These are phyloP conservation scores for Brachyptera risi DNA, from an alignment of 2,888 invertebrate species.

Conservation along the genomic window DNA sequence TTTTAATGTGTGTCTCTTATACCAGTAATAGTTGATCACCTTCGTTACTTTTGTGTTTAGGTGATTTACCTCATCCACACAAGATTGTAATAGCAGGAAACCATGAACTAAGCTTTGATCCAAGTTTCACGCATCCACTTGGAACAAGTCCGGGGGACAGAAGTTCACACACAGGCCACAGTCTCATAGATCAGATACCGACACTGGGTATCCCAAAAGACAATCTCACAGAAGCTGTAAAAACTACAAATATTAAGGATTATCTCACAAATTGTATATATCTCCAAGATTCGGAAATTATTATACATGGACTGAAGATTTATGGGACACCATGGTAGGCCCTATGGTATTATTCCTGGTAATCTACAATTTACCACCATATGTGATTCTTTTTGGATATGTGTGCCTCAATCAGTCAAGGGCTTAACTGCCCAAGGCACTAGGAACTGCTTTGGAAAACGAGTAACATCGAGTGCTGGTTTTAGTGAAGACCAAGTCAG, in stretches of 20 bases:
- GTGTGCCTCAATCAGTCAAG: no score
- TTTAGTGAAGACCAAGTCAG: no score
- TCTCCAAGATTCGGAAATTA: conserved; percentile 64
- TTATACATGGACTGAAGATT: conserved; percentile 69
- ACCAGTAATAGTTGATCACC: no score
- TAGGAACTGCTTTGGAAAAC: no score
- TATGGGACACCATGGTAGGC: conserved; percentile 77
- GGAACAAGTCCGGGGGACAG: conserved; percentile 39
- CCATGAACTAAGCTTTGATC: conserved; percentile 79
- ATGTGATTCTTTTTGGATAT: no score
- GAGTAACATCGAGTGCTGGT: no score
- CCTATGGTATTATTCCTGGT: no score
- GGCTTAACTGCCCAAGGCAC: no score
- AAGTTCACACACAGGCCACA: conserved; percentile 50
- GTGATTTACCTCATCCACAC: conserved; percentile 65
- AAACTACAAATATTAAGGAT: conserved; percentile 58
- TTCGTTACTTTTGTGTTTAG: conserved; percentile 40
- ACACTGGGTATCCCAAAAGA: conserved; percentile 62
- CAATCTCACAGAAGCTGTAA: conserved; percentile 59
- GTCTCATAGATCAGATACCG: conserved; percentile 58
- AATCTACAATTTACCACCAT: no score
- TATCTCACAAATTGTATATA: conserved; percentile 73
- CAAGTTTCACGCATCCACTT: conserved; percentile 56
- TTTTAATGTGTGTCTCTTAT: no score
- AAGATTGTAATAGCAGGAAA: conserved; percentile 84